A percentile compares a stretch with the other conserved stretches of the same genome.
Evolutionary conservation across 2,888 invertebrate genomes (phyloP).

Genomic region (Trichacis sp.): DNA sequence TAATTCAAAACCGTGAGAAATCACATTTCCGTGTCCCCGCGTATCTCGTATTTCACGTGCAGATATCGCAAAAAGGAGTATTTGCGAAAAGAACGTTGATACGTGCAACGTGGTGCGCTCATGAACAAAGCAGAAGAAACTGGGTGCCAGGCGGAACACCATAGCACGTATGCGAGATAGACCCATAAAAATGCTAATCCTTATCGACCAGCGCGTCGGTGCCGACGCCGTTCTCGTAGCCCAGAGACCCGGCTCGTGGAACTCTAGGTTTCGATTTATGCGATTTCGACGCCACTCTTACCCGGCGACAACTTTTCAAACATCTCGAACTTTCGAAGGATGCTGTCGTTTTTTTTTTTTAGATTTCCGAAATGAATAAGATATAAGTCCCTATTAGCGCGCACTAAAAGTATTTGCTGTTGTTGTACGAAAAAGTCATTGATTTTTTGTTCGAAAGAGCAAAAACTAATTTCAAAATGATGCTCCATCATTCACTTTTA

Average conservation of each 20-base stretch:
- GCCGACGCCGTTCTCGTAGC: constrained; percentile 65
- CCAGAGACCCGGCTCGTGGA: constrained; percentile 62
- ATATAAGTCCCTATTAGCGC: too few species aligned
- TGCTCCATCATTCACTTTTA: too few species aligned
- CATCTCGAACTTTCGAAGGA: too few species aligned
- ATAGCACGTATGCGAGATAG: constrained; percentile 66
- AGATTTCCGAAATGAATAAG: too few species aligned
- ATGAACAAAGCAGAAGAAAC: constrained; percentile 59
- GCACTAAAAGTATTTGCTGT: too few species aligned
- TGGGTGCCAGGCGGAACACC: constrained; percentile 61
- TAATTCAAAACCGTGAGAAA: neutral
- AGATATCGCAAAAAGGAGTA: constrained; percentile 25
- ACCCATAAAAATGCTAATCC: constrained; percentile 70
- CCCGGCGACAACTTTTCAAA: neutral
- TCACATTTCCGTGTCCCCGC: constrained; percentile 69
- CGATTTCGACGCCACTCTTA: constrained; percentile 20
- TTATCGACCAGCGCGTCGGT: constrained; percentile 64
- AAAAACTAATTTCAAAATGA: too few species aligned
- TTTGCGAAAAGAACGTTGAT: constrained; percentile 45
- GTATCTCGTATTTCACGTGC: neutral
- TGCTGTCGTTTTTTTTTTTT: too few species aligned
- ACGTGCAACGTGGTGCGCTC: constrained; percentile 45
- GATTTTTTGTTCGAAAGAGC: too few species aligned
- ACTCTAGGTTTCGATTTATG: constrained; percentile 38
- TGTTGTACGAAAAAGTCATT: too few species aligned